These are phyloP conservation scores for Poecilia wingei DNA, from an alignment of 2,797 vertebrate genomes.

Conservation along the genomic window DNA sequence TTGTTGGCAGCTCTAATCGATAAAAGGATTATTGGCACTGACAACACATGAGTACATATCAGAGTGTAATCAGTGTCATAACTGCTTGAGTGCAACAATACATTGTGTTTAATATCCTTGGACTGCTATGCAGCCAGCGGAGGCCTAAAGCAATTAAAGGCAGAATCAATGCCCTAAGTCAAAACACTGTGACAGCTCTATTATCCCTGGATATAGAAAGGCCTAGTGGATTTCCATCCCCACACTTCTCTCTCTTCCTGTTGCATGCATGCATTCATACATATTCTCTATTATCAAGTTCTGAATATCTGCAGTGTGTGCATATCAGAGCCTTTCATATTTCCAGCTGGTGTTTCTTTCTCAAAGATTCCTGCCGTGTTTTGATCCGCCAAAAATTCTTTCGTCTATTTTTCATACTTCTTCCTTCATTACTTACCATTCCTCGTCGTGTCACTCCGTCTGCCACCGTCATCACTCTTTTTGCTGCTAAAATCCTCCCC, in stretches of 20 bases:
- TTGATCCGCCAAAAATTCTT: constrained; percentile 40
- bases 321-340: constrained; percentile 37
- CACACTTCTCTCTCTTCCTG: constrained; percentile 30
- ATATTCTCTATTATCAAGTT: constrained; percentile 1
- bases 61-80: constrained; percentile 76
- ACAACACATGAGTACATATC: constrained; percentile 74
- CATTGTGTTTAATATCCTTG: constrained; percentile 72
- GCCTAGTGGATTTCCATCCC: constrained; percentile 49
- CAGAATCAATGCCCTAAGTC: constrained; percentile 79
- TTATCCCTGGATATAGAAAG: constrained; percentile 71
- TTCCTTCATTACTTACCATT: constrained; percentile 42
- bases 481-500: constrained; percentile 31
- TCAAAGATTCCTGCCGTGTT: constrained; percentile 15
- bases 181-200: constrained; percentile 80
- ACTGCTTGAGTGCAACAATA: constrained; percentile 71
- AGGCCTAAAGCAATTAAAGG: constrained; percentile 78
- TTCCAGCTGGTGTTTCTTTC: constrained; percentile 15
- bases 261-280: neutral
- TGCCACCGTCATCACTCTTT: constrained; percentile 50
- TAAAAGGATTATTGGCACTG: constrained; percentile 72
- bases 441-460: constrained; percentile 28
- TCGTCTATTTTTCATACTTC: constrained; percentile 30
- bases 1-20: constrained; percentile 63
- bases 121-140: constrained; percentile 61
- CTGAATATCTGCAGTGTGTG: constrained; percentile 38